Conservation (phyloP, 2,113 vertebrate species). For the Peromyscus polionotus region DNA sequence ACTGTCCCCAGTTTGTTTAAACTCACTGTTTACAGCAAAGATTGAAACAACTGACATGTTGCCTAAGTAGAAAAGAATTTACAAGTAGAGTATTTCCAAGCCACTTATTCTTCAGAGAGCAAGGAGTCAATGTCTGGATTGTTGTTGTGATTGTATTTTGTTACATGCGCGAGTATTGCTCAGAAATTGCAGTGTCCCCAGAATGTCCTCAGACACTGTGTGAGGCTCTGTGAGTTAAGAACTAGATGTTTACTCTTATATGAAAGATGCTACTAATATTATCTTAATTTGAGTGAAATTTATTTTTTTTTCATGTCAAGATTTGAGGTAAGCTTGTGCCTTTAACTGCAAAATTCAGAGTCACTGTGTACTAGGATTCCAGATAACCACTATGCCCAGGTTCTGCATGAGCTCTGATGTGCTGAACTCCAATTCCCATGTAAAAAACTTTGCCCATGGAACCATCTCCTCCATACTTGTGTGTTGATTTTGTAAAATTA, state of each 20-base stretch:
- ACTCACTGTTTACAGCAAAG: slow-evolving; percentile 16
- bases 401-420: background rate
- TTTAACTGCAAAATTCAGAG: background rate
- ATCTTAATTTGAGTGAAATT: background rate
- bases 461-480: background rate
- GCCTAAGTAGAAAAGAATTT: background rate
- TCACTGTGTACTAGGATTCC: no score
- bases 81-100: background rate
- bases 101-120: background rate
- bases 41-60: slow-evolving; percentile 27
- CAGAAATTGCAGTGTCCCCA: background rate
- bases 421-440: background rate
- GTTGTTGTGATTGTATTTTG: background rate
- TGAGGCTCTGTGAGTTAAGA: background rate
- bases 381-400: background rate
- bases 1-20: slow-evolving; percentile 40
- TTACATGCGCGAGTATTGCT: background rate
- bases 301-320: background rate
- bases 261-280: background rate
- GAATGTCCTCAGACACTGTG: background rate
- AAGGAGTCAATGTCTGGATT: background rate
- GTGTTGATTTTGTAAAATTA: background rate
- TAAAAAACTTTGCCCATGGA: no score
- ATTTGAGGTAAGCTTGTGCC: background rate
- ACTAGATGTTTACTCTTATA: background rate